A percentile compares a stretch with the other conserved stretches of the same genome.
Evolutionary conservation across 2,888 invertebrate species (phyloP).

Genomic region (Halictus ligatus): DNA sequence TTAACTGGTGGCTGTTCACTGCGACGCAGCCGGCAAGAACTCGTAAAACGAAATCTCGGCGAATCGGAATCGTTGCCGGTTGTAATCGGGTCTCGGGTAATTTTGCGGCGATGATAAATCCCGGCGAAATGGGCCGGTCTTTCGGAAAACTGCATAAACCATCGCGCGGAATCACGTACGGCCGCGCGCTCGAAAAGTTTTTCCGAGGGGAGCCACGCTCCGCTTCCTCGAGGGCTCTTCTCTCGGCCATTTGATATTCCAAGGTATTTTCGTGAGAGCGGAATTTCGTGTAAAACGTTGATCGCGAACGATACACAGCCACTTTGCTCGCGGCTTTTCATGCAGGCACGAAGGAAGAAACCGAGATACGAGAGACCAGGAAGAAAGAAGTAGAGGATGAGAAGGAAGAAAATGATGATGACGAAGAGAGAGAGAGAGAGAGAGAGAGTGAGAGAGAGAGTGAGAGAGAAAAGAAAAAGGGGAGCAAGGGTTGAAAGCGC

Average conservation of each 20-base stretch:
- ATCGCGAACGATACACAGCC: constrained; percentile 38
- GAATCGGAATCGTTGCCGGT: neutral
- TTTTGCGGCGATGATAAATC: constrained; percentile 18
- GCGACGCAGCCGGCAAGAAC: neutral
- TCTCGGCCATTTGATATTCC: constrained; percentile 40
- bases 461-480: neutral
- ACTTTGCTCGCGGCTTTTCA: constrained; percentile 36
- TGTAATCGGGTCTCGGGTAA: constrained; percentile 15
- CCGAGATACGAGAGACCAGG: neutral
- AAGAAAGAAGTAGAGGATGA: neutral
- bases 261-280: constrained; percentile 40
- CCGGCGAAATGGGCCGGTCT: constrained; percentile 1
- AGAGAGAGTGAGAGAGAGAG: neutral
- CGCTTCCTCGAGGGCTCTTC: constrained; percentile 40
- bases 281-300: constrained; percentile 48
- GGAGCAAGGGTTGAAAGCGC: constrained; percentile 24
- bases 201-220: constrained; percentile 32
- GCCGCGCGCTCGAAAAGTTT: constrained; percentile 16
- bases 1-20: neutral
- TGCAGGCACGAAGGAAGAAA: neutral
- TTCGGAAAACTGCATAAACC: constrained; percentile 14
- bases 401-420: neutral
- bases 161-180: constrained; percentile 10
- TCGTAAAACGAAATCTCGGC: neutral
- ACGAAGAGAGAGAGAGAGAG: neutral